Evolutionary conservation across 2,797 vertebrate species (phyloP).

Genomic region (Crenichthys baileyi): DNA sequence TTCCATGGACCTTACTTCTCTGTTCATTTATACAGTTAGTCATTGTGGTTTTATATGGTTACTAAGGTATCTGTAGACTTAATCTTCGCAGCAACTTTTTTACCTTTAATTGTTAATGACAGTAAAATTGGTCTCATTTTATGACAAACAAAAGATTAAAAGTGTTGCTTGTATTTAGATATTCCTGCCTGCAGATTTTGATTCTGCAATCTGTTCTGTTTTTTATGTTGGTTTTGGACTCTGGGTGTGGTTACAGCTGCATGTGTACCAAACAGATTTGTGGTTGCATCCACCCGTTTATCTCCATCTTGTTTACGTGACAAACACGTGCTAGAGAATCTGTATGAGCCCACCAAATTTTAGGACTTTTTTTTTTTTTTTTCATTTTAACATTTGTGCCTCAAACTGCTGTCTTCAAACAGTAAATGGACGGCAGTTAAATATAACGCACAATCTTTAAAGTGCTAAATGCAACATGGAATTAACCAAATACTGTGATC

Average conservation of each 20-base stretch:
- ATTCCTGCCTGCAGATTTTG: neutral
- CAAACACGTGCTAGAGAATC: neutral
- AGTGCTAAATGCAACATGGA: neutral
- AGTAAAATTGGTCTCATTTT: neutral
- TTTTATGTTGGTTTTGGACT: neutral
- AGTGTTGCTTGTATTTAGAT: neutral
- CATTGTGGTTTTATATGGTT: neutral
- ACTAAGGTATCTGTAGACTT: neutral
- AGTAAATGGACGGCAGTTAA: neutral
- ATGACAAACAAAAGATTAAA: neutral
- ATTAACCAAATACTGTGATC: neutral
- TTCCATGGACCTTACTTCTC: neutral
- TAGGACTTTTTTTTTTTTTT: neutral
- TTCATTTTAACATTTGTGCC: neutral
- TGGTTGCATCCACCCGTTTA: neutral
- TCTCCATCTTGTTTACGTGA: neutral
- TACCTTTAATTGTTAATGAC: neutral
- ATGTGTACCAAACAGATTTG: neutral
- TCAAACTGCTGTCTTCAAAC: neutral
- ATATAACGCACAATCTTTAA: neutral
- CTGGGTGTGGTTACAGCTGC: neutral
- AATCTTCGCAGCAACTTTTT: neutral
- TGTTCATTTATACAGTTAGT: neutral
- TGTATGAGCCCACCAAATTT: neutral
- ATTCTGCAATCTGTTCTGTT: neutral